Conservation (phyloP, 2,888 invertebrate species). For the Melolontha melolontha region DNA sequence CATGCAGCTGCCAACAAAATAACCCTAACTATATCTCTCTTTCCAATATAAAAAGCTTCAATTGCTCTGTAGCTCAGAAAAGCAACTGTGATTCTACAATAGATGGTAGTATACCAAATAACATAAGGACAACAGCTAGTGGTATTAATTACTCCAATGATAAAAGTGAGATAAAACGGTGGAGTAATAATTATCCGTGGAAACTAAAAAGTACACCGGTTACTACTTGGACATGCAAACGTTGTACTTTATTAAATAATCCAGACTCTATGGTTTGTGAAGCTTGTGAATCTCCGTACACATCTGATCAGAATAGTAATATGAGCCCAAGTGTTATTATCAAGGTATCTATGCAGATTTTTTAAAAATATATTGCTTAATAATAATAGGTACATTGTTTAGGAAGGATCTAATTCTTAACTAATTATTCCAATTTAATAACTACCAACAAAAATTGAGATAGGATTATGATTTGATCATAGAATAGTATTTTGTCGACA, state of each 20-base stretch:
- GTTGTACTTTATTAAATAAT: conserved; percentile 82
- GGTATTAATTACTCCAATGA: conserved; percentile 60
- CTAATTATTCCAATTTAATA: no score
- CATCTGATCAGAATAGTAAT: conserved; percentile 63
- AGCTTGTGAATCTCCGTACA: conserved; percentile 77
- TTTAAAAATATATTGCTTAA: no score
- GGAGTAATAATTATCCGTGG: conserved; percentile 59
- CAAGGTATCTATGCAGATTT: conserved; percentile 57
- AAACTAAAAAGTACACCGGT: conserved; percentile 55
- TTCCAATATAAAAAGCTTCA: conserved; percentile 62
- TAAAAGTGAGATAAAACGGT: conserved; percentile 41
- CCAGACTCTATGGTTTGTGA: conserved; percentile 76
- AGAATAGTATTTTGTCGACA: no score
- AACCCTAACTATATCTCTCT: conserved; percentile 59
- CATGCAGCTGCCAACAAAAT: conserved; percentile 60
- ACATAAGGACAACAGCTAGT: conserved; percentile 63
- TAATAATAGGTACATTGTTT: no score
- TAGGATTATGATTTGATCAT: no score
- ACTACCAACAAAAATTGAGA: no score
- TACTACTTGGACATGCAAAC: conserved; percentile 76
- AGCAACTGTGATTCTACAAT: conserved; percentile 57
- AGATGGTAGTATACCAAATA: conserved; percentile 57
- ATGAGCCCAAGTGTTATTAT: conserved; percentile 65
- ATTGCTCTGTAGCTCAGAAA: conserved; percentile 61
- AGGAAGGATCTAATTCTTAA: no score